A percentile compares a stretch with the other conserved stretches of the same genome.
Evolutionary conservation across 2,888 invertebrate genomes (phyloP).

Genomic region (Agrochola circellaris): DNA sequence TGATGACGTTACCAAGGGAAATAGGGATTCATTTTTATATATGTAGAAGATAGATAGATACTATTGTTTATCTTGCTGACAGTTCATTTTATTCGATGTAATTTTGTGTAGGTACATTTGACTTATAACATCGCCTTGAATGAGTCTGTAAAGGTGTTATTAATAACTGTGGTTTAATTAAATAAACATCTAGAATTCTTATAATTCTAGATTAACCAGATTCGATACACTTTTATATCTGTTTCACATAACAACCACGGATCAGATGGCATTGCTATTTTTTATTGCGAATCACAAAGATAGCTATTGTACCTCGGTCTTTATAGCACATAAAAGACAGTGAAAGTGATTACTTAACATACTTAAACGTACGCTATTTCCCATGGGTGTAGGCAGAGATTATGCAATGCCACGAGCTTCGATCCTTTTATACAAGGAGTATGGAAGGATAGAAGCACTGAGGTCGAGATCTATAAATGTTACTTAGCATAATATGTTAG

Average conservation of each 20-base stretch:
- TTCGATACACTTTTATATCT: background rate
- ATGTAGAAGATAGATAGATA: too few species aligned
- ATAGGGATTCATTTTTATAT: too few species aligned
- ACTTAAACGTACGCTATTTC: background rate
- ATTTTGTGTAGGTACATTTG: background rate
- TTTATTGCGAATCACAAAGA: conserved; percentile 29
- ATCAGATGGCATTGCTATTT: conserved; percentile 22
- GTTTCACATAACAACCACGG: background rate
- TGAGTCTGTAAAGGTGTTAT: too few species aligned
- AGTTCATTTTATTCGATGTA: background rate
- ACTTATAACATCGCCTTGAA: background rate
- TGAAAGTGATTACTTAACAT: conserved; percentile 15
- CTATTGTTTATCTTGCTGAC: background rate
- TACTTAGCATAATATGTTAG: background rate
- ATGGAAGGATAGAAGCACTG: background rate
- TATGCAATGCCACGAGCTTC: too few species aligned
- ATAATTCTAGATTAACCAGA: background rate
- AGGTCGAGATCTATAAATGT: background rate
- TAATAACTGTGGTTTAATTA: background rate
- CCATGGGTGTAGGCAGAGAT: background rate
- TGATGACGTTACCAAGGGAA: too few species aligned
- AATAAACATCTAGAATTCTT: background rate
- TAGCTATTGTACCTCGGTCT: conserved; percentile 29
- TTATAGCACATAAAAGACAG: conserved; percentile 4
- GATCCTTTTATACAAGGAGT: background rate